Base-by-base conservation (phyloP, 2,797 vertebrate genomes). In the Sitta carolinensis region DNA sequence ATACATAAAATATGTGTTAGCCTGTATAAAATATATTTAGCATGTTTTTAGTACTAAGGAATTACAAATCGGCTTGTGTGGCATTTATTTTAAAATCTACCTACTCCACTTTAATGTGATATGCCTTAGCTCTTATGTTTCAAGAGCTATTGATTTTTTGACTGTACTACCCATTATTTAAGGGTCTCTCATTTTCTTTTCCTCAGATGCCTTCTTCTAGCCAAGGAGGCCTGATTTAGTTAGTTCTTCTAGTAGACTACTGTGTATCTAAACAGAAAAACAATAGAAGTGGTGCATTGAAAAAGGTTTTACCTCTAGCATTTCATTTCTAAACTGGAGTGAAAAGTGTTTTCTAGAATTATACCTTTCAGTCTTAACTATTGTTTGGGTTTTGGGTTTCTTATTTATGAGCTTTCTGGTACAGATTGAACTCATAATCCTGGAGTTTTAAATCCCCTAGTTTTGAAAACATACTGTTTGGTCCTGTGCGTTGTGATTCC, bases 401-500 rank as follows among this genome's bases (percentile, higher is more conserved):
- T 90, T 78, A 48, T 90, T 91, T 11, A 9, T 54, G 47, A 88
- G 25, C 58, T 82, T 92, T 36, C 67, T 79, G 30, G 23, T 76
- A 67, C 43, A 67, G 81, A 82, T 52, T 84, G 81, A 92, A 89
- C 34, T 73, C 23, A 27, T 96, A 94, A 94, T 95, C 77, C 23
- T n/a, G 0, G 27, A 76, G 45, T 90, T 90, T 84, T 81, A 95
- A 92, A 90, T 92, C 81, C 52, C 29, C 10, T 62, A 7, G 23
- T 87, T 94, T 79, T 89, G 59, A 78, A 84, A 87, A 54, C 50
- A 29, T 70, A 52, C 50, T 88, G 30, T 67, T 93, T 82, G 36
- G 36, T 45, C 30, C 5, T 52, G 7, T 73, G 52, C 0, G 0
- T 72, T 66, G 22, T 59, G 6, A 34, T 64, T 70, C 47, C 11